Conservation (phyloP, 2,113 vertebrate species). For the Cheirogaleus medius region DNA sequence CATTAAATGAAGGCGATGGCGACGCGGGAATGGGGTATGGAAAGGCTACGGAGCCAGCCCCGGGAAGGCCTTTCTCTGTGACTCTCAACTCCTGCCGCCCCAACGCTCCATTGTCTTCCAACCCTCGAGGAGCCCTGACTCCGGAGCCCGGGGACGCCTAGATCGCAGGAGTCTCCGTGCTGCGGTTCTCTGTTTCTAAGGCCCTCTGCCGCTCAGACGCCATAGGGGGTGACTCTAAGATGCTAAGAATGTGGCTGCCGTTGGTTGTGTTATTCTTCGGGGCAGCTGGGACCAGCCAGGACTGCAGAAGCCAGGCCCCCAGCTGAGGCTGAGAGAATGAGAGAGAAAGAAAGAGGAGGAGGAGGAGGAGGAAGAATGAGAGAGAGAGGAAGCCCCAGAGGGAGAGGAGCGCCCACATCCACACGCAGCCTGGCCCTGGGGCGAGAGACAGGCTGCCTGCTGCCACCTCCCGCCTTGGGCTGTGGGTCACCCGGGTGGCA, state of each 20-base stretch:
- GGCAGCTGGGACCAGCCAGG: background rate
- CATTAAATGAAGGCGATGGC: background rate
- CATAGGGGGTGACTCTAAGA: accelerated
- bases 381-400: background rate
- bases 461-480: background rate
- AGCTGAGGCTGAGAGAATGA: background rate
- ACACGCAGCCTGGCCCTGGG: background rate
- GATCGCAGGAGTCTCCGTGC: background rate
- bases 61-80: no score
- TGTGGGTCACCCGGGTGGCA: background rate
- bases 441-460: background rate
- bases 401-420: background rate
- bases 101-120: accelerated
- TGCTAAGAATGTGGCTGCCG: background rate
- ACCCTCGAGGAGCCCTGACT: background rate
- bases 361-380: no score
- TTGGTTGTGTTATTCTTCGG: accelerated
- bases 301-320: background rate
- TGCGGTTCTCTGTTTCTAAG: background rate
- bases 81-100: accelerated
- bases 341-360: no score
- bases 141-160: accelerated
- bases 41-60: accelerated
- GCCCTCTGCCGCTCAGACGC: background rate
- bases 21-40: accelerated